Conservation (phyloP, 1,140 invertebrate genomes). For the Brachionus calyciflorus region DNA sequence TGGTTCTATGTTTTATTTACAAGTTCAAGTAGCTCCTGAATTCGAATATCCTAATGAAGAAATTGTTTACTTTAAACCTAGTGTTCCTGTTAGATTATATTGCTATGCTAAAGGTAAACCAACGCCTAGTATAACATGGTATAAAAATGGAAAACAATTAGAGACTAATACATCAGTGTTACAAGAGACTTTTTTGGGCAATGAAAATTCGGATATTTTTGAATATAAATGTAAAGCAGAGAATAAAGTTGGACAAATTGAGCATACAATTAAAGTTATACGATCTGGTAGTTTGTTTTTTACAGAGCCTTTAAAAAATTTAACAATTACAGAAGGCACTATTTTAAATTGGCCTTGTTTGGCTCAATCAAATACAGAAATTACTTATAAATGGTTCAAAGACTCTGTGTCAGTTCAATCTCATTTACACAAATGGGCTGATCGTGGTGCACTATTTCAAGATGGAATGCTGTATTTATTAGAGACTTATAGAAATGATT, state of each 20-base stretch:
- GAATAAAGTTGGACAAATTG: constrained; percentile 29
- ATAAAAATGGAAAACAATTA: constrained; percentile 23
- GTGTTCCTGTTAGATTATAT: constrained; percentile 16
- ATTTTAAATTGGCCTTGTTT: constrained; percentile 45
- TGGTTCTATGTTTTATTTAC: constrained; percentile 45
- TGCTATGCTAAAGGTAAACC: constrained; percentile 43
- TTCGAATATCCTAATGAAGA: constrained; percentile 46
- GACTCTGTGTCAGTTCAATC: constrained; percentile 27
- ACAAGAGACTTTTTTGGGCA: constrained; percentile 1
- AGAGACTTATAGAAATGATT: constrained; percentile 42
- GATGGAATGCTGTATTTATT: constrained; percentile 47
- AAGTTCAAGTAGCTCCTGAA: constrained; percentile 39
- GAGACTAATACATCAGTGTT: constrained; percentile 43
- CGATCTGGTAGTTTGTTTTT: constrained; percentile 43
- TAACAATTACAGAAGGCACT: constrained; percentile 42
- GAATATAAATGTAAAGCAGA: constrained; percentile 36
- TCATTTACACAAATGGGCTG: constrained; percentile 33
- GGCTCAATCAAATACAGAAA: constrained; percentile 42
- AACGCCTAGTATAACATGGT: constrained; percentile 32
- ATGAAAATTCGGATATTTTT: constrained; percentile 19
- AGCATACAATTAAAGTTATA: constrained; percentile 39
- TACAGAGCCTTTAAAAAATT: constrained; percentile 42
- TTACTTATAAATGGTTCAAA: constrained; percentile 47
- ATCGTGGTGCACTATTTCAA: constrained; percentile 39
- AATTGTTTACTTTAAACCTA: constrained; percentile 41